Conservation (phyloP, 2,113 vertebrate genomes). For the Bothrops jararaca region DNA sequence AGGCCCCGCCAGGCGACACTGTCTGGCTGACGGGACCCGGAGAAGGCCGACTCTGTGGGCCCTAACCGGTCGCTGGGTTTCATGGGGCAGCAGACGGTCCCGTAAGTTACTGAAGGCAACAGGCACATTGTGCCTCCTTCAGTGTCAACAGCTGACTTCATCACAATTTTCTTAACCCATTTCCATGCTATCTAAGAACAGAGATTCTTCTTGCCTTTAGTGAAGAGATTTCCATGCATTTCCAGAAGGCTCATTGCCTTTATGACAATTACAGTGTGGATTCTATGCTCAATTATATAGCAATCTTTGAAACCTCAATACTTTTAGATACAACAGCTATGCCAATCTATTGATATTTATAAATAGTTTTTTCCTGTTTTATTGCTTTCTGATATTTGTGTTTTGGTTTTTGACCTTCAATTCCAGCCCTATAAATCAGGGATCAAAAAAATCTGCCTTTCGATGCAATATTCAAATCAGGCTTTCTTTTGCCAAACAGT, state of each 20-base stretch:
- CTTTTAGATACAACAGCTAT: neutral
- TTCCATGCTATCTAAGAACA: neutral
- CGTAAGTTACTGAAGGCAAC: neutral
- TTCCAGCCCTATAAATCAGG: neutral
- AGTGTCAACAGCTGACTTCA: neutral
- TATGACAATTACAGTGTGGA: neutral
- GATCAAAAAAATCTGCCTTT: neutral
- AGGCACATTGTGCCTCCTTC: neutral
- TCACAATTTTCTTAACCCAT: neutral
- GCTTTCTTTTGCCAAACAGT: neutral
- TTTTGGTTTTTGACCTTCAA: neutral
- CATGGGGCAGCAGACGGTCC: too few species aligned
- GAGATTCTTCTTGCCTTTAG: neutral
- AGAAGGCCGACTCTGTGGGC: too few species aligned
- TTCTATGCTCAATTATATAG: neutral
- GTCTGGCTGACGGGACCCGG: too few species aligned
- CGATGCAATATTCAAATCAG: neutral
- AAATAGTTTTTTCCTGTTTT: neutral
- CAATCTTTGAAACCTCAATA: neutral
- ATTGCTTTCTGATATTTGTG: neutral
- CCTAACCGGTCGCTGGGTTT: too few species aligned
- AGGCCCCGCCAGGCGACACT: too few species aligned
- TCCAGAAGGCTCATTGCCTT: neutral
- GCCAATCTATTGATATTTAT: neutral
- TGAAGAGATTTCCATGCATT: neutral